These are phyloP conservation scores for Passer montanus DNA, from an alignment of 2,113 vertebrate species.

Conservation along the genomic window DNA sequence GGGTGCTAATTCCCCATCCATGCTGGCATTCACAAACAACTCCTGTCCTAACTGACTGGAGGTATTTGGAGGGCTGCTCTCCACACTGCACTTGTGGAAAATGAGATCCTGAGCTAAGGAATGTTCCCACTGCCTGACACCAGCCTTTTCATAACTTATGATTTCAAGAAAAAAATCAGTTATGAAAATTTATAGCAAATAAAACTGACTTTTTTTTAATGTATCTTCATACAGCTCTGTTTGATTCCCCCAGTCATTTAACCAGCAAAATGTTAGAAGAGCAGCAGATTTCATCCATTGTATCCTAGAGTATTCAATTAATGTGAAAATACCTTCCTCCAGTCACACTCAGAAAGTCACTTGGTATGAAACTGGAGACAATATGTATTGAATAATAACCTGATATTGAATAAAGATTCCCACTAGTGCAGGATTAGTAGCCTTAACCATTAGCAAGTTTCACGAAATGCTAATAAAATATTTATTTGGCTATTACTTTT, in stretches of 20 bases:
- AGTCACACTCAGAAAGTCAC: not conserved
- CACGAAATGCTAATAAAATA: conserved; percentile 90
- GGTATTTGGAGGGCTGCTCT: not conserved
- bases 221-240: not conserved
- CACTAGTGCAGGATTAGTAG: conserved; percentile 34
- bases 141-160: not conserved
- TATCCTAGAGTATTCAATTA: not conserved
- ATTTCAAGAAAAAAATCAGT: not conserved
- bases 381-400: not conserved
- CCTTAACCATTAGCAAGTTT: conserved; percentile 83
- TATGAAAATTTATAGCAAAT: not conserved
- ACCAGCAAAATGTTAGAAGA: not conserved
- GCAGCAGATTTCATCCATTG: not conserved
- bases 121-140: not conserved
- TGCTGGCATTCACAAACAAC: not conserved
- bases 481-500: conserved; percentile 88
- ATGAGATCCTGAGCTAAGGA: not conserved
- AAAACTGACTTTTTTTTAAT: not conserved
- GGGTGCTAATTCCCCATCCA: not conserved
- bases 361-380: not conserved
- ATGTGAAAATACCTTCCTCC: not conserved
- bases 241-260: not conserved
- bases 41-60: not conserved
- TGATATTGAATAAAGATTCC: conserved; percentile 19
- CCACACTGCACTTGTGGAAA: not conserved